These are phyloP conservation scores for Etia nguti DNA, from an alignment of 2,113 vertebrate genomes.

Conservation along the genomic window DNA sequence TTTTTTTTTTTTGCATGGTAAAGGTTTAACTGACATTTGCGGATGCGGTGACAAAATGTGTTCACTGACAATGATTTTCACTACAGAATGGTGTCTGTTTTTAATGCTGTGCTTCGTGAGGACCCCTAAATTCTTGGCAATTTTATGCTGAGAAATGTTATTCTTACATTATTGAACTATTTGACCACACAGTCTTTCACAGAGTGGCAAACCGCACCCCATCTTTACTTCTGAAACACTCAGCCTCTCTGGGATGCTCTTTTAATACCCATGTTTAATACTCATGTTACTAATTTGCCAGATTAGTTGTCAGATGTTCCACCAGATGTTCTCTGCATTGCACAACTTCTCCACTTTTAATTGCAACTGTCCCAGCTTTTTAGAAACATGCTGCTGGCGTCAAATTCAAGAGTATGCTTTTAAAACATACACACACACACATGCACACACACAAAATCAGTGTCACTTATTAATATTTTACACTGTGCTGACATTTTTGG, in stretches of 20 bases:
- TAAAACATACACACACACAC: too few species aligned
- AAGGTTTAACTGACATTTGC: background rate
- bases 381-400: background rate
- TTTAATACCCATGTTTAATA: background rate
- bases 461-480: background rate
- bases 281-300: background rate
- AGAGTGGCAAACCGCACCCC: background rate
- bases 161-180: background rate
- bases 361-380: background rate
- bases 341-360: background rate
- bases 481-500: background rate
- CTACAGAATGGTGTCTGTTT: background rate
- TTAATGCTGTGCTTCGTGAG: background rate
- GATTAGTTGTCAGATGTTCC: background rate
- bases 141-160: background rate
- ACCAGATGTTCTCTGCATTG: background rate
- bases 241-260: background rate
- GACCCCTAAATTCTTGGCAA: background rate
- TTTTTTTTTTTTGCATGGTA: background rate
- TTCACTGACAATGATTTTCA: background rate
- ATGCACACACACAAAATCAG: background rate
- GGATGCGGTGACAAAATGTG: background rate
- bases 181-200: background rate
- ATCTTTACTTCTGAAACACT: background rate
- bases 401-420: background rate